Evolutionary conservation across 2,888 invertebrate species (phyloP).

Genomic region (Deilephila elpenor): DNA sequence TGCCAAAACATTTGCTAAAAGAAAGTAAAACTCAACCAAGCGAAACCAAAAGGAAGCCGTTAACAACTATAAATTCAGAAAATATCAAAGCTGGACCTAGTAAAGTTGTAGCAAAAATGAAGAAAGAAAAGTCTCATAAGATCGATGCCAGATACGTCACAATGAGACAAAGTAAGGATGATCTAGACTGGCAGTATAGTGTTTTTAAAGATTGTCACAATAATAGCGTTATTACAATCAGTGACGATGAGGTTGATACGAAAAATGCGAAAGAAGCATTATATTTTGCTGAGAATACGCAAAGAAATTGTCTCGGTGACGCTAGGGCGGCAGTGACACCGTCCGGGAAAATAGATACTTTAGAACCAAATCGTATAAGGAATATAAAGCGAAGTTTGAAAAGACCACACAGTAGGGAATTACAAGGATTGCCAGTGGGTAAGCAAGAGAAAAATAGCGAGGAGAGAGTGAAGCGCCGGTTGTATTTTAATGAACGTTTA

Average conservation of each 20-base stretch:
- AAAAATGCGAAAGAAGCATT: conserved; percentile 33
- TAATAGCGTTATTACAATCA: conserved; percentile 48
- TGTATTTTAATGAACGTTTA: conserved; percentile 53
- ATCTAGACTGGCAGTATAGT: conserved; percentile 57
- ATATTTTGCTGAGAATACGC: conserved; percentile 40
- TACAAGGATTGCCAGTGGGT: conserved; percentile 59
- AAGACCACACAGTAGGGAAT: conserved; percentile 71
- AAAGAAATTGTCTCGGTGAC: conserved; percentile 43
- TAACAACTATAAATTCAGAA: conserved; percentile 56
- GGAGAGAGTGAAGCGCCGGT: conserved; percentile 55
- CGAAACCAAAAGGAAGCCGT: conserved; percentile 50
- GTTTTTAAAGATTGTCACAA: conserved; percentile 55
- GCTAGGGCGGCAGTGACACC: conserved; percentile 54
- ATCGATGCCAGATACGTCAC: conserved; percentile 61
- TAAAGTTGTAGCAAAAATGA: conserved; percentile 35
- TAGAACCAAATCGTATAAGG: conserved; percentile 57
- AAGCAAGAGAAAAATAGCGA: conserved; percentile 48
- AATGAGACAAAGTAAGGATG: conserved; percentile 48
- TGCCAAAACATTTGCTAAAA: conserved; percentile 57
- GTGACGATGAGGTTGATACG: conserved; percentile 52
- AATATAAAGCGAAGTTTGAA: conserved; percentile 74
- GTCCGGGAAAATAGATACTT: conserved; percentile 39
- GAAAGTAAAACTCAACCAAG: conserved; percentile 35
- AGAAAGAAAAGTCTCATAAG: conserved; percentile 38
- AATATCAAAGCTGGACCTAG: conserved; percentile 28